A percentile compares a stretch with the other conserved stretches of the same genome.
Evolutionary conservation across 2,888 invertebrate species (phyloP).

Genomic region (Hecatera dysodea): DNA sequence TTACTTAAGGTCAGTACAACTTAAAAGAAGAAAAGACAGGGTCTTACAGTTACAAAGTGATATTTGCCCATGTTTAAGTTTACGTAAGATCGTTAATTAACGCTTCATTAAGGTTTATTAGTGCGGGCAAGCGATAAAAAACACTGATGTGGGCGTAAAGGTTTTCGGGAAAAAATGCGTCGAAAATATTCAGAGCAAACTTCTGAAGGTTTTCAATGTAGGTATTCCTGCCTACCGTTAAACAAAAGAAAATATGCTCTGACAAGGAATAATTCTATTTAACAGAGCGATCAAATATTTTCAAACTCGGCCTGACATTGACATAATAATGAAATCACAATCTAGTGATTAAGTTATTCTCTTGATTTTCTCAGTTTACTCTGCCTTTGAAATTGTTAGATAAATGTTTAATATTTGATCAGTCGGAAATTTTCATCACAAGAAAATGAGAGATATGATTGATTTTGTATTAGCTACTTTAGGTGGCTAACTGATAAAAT

Average conservation of each 20-base stretch:
- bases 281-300: conserved; percentile 53
- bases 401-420: conserved; percentile 43
- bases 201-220: conserved; percentile 37
- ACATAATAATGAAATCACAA: conserved; percentile 54
- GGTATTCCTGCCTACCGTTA: neutral
- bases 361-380: conserved; percentile 30
- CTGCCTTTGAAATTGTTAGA: conserved; percentile 12
- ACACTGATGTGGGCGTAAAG: conserved; percentile 24
- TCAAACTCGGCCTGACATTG: conserved; percentile 38
- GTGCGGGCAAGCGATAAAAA: conserved; percentile 35
- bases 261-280: conserved; percentile 56
- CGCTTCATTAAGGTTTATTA: conserved; percentile 44
- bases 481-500: neutral
- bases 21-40: conserved; percentile 20
- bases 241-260: conserved; percentile 37
- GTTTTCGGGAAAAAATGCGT: conserved; percentile 32
- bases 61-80: conserved; percentile 25
- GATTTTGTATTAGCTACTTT: neutral
- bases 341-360: conserved; percentile 44
- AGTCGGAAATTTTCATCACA: neutral
- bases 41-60: conserved; percentile 6
- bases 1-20: conserved; percentile 43
- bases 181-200: conserved; percentile 23
- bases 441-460: neutral
- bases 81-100: conserved; percentile 38